Evolutionary conservation across 1,140 invertebrate species (phyloP).

Genomic region (Reticulitermes speratus): DNA sequence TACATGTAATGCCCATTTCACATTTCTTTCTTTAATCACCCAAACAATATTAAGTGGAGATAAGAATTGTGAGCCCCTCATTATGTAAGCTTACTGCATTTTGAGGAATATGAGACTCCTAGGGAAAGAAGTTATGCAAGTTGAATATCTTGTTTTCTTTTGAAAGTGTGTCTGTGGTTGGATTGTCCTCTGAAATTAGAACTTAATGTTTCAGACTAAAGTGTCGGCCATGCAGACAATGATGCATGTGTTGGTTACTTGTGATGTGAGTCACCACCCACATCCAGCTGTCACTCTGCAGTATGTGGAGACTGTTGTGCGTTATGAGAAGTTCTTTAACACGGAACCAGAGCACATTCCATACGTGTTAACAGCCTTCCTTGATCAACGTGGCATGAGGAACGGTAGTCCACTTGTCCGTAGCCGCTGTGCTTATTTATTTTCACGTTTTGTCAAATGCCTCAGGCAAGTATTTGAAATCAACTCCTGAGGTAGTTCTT

Average conservation of each 20-base stretch:
- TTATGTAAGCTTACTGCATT: no score
- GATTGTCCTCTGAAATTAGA: no score
- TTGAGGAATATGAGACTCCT: no score
- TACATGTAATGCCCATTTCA: no score
- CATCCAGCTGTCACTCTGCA: slow-evolving; percentile 54
- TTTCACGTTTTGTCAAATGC: slow-evolving; percentile 56
- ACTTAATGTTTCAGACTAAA: neutral
- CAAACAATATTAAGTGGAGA: no score
- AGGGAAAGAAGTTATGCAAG: no score
- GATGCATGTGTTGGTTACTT: slow-evolving; percentile 51
- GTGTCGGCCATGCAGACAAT: slow-evolving; percentile 47
- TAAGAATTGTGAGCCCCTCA: no score
- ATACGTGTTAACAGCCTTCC: slow-evolving; percentile 52
- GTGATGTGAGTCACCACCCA: slow-evolving; percentile 49
- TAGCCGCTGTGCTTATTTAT: slow-evolving; percentile 55
- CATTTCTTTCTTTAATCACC: no score
- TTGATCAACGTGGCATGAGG: slow-evolving; percentile 55
- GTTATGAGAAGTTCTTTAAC: slow-evolving; percentile 59
- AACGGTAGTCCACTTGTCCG: slow-evolving; percentile 50
- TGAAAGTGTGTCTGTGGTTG: no score
- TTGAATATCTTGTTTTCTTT: no score
- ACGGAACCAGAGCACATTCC: slow-evolving; percentile 53
- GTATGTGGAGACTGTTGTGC: slow-evolving; percentile 56
- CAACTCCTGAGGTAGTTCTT: neutral
- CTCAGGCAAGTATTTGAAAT: slow-evolving; percentile 47